phyloP scores from a whole-genome alignment of 2,113 vertebrate genomes.

The Urocynchramus pylzowi region DNA sequence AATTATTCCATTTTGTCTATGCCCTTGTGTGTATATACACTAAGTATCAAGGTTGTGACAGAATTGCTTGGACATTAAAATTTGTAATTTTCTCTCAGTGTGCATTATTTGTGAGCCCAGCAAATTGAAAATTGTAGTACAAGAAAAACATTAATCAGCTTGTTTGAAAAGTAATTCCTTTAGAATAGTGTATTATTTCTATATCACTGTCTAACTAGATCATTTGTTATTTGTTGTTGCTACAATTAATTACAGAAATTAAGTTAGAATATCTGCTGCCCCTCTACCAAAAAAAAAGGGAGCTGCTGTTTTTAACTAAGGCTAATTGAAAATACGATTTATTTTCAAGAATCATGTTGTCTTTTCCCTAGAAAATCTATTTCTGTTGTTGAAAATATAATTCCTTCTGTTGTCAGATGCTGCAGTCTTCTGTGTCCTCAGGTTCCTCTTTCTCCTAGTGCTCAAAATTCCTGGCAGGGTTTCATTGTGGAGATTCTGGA shows the following conservation, averaged over 20 bases:
- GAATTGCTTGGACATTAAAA: not conserved
- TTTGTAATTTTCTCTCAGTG: not conserved
- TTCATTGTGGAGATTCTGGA: not conserved
- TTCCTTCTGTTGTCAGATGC: not conserved
- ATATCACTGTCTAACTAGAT: constrained; percentile 41
- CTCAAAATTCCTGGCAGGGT: not conserved
- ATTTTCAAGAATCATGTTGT: not conserved
- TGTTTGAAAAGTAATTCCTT: constrained; percentile 52
- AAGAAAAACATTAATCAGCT: constrained; percentile 24
- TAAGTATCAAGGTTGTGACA: not conserved
- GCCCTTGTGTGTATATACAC: not conserved
- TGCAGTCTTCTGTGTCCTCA: not conserved
- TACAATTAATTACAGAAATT: constrained; percentile 48
- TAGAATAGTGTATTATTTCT: constrained; percentile 30
- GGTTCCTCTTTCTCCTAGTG: not conserved
- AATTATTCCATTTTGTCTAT: not conserved
- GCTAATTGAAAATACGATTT: not conserved
- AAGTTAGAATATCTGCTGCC: constrained; percentile 24
- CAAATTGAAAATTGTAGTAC: constrained; percentile 8
- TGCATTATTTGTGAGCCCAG: not conserved
- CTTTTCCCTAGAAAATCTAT: not conserved
- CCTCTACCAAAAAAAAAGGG: not conserved
- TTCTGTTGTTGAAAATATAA: not conserved
- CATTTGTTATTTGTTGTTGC: constrained; percentile 49
- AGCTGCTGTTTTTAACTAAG: not conserved